phyloP scores from a whole-genome alignment of 2,888 invertebrate species.

The Platypus cylindrus region DNA sequence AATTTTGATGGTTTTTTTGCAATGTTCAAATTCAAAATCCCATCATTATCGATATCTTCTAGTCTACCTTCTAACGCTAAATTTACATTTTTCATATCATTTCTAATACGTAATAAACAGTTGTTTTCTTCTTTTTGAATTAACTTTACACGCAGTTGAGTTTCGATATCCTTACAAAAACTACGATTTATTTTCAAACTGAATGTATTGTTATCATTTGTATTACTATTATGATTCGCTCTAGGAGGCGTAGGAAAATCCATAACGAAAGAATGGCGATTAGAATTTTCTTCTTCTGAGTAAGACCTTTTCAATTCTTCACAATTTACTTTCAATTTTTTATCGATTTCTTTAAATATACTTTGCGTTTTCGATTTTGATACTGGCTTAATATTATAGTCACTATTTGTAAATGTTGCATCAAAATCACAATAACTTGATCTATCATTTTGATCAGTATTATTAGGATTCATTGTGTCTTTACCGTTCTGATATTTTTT shows the following conservation, averaged over 20 bases:
- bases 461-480: no score
- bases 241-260: no score
- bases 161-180: constrained; percentile 4
- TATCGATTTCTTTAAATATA: constrained; percentile 19
- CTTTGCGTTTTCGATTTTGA: constrained; percentile 16
- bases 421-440: no score
- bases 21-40: not conserved
- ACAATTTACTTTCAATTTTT: no score
- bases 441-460: no score
- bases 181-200: no score
- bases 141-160: constrained; percentile 10
- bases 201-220: no score
- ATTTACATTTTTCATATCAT: constrained; percentile 14
- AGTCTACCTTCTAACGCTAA: constrained; percentile 15
- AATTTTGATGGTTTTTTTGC: no score
- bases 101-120: constrained; percentile 2
- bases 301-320: no score
- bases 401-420: no score
- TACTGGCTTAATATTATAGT: constrained; percentile 2
- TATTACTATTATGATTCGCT: not conserved
- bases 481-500: constrained; percentile 14
- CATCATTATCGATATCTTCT: constrained; percentile 3
- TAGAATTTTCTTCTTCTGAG: no score
- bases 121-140: constrained; percentile 3
- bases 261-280: no score